A percentile compares a stretch with the other conserved stretches of the same genome.
Evolutionary conservation across 1,140 invertebrate species (phyloP).

Genomic region (Euwallacea similis): DNA sequence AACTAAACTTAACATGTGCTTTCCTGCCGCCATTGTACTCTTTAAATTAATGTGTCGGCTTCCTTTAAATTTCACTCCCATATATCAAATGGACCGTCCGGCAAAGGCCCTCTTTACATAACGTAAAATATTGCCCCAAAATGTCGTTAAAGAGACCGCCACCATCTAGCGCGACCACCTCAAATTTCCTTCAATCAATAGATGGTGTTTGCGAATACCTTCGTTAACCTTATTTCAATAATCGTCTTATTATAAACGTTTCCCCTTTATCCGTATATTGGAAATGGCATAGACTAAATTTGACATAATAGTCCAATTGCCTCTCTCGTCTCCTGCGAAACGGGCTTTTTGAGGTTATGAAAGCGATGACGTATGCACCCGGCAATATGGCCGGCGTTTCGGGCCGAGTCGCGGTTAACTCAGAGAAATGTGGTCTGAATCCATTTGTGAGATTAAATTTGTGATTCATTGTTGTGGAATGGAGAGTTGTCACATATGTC

Average conservation of each 20-base stretch:
- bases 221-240: no score
- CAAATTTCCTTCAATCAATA: no score
- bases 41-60: slow-evolving; percentile 54
- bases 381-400: slow-evolving; percentile 40
- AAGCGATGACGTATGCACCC: slow-evolving; percentile 50
- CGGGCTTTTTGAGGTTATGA: slow-evolving; percentile 45
- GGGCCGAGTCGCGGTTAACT: slow-evolving; percentile 15
- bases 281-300: slow-evolving; percentile 7
- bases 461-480: slow-evolving; percentile 58
- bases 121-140: slow-evolving; percentile 24
- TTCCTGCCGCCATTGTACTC: slow-evolving; percentile 55
- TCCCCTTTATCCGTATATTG: neutral
- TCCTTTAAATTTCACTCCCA: slow-evolving; percentile 53
- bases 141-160: no score
- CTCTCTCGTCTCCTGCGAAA: slow-evolving; percentile 1
- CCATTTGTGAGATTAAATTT: slow-evolving; percentile 60
- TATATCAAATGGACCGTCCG: slow-evolving; percentile 50
- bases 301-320: slow-evolving; percentile 23
- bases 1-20: slow-evolving; percentile 57
- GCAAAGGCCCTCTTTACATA: slow-evolving; percentile 41
- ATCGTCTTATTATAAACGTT: no score
- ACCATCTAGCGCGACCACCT: no score
- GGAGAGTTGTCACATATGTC: slow-evolving; percentile 60
- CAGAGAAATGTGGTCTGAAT: slow-evolving; percentile 51
- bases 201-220: no score